A percentile compares a stretch with the other conserved stretches of the same genome.
Conservation (phyloP, 2,888 invertebrate genomes). For the Pelosia muscerda region DNA sequence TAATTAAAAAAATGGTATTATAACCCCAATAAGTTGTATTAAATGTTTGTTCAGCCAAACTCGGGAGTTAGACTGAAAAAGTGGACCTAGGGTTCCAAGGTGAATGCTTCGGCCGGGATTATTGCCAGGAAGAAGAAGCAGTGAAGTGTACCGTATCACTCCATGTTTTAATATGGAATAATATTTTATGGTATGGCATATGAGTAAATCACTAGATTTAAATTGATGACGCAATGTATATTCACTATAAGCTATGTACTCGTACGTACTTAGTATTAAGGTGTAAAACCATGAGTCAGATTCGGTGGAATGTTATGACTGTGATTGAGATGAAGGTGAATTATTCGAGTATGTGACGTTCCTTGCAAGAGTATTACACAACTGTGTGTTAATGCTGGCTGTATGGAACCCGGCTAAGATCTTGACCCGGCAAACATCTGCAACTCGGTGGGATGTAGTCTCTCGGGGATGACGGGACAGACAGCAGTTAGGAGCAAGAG, state of each 20-base stretch:
- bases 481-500: no score
- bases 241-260: slow-evolving; percentile 2
- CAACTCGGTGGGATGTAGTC: no score
- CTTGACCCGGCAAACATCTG: neutral
- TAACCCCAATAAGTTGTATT: no score
- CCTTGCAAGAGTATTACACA: neutral
- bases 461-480: no score
- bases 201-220: slow-evolving; percentile 16
- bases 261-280: slow-evolving; percentile 11
- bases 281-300: slow-evolving; percentile 25
- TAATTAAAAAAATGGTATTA: no score
- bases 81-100: no score
- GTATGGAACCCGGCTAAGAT: neutral
- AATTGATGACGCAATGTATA: slow-evolving; percentile 15
- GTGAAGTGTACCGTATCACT: neutral
- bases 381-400: neutral
- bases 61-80: no score
- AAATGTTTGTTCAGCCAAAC: no score
- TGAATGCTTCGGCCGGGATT: no score
- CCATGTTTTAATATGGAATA: no score
- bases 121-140: no score
- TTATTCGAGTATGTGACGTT: slow-evolving; percentile 9
- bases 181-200: no score
- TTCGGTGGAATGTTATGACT: slow-evolving; percentile 15
- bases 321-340: slow-evolving; percentile 16